Percentiles rank a stretch among this genome's conserved stretches.
Conservation (phyloP, 2,888 invertebrate species). For the Tetragnatha montana region DNA sequence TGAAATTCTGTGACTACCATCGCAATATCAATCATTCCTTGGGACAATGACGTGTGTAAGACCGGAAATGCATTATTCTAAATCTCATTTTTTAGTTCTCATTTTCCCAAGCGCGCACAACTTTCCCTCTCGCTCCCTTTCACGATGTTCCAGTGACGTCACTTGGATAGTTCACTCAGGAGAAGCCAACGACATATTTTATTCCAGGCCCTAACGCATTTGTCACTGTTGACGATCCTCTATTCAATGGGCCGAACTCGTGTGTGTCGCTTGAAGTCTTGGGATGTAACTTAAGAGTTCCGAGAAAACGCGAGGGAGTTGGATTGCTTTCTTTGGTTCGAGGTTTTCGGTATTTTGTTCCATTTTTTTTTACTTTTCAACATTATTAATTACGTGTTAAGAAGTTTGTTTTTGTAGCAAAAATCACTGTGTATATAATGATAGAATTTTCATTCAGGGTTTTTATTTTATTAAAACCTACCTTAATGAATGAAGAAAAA, state of each 20-base stretch:
- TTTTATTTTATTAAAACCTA: too few species aligned
- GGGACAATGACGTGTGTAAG: conserved; percentile 10
- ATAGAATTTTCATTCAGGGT: too few species aligned
- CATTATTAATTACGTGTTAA: too few species aligned
- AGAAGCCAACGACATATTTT: conserved; percentile 16
- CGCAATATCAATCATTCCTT: conserved; percentile 11
- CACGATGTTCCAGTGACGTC: not conserved
- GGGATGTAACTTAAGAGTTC: not conserved
- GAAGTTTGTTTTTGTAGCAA: too few species aligned
- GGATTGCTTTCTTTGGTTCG: too few species aligned
- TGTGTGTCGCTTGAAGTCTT: not conserved
- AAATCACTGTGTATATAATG: too few species aligned
- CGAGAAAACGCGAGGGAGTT: not conserved
- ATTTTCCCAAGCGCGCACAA: not conserved
- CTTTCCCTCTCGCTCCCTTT: not conserved
- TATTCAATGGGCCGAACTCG: not conserved
- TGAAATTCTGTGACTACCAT: not conserved
- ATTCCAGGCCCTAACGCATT: not conserved
- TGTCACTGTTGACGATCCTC: conserved; percentile 7
- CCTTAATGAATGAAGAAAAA: too few species aligned
- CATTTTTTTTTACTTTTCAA: too few species aligned
- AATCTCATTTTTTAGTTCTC: not conserved
- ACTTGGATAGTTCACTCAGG: not conserved
- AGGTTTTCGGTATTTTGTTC: too few species aligned
- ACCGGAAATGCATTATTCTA: conserved; percentile 12